phyloP scores from a whole-genome alignment of 2,888 invertebrate genomes.

The Osmoderma eremita region DNA sequence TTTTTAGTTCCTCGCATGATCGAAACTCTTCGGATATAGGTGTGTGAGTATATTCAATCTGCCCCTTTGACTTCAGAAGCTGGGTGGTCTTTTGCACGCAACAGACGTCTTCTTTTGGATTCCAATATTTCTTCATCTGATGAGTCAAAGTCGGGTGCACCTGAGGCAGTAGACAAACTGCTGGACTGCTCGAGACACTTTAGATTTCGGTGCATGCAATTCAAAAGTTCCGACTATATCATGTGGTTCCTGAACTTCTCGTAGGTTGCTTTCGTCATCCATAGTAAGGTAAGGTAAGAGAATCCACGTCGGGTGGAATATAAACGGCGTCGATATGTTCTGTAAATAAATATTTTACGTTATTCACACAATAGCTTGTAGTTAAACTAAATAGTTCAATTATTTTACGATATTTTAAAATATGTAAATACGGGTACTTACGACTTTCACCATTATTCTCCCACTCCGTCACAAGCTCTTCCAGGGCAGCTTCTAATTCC shows the following conservation, averaged over 20 bases:
- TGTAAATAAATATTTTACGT: too few species aligned
- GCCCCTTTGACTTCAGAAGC: conserved; percentile 3
- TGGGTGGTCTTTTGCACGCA: background rate
- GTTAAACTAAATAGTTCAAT: conserved; percentile 2
- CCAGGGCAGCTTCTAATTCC: conserved; percentile 10
- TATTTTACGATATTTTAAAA: conserved; percentile 2
- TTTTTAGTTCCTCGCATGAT: too few species aligned
- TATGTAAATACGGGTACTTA: conserved; percentile 5
- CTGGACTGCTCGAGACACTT: conserved; percentile 19
- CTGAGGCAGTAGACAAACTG: conserved; percentile 20
- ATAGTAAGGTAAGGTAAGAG: too few species aligned
- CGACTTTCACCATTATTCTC: conserved; percentile 6
- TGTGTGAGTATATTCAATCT: background rate
- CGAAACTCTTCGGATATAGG: too few species aligned
- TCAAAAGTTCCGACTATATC: conserved; percentile 48
- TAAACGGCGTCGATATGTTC: too few species aligned
- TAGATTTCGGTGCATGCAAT: conserved; percentile 34
- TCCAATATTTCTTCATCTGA: conserved; percentile 46
- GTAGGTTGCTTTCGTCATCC: too few species aligned
- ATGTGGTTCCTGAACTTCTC: conserved; percentile 38
- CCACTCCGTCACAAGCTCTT: background rate
- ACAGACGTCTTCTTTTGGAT: background rate
- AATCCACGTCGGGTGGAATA: too few species aligned
- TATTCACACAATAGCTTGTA: background rate
- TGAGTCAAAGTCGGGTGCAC: conserved; percentile 41